Percentiles rank a stretch among this genome's conserved stretches.
phyloP scores from a whole-genome alignment of 1,140 invertebrate species.

The Brachionus rubens region DNA sequence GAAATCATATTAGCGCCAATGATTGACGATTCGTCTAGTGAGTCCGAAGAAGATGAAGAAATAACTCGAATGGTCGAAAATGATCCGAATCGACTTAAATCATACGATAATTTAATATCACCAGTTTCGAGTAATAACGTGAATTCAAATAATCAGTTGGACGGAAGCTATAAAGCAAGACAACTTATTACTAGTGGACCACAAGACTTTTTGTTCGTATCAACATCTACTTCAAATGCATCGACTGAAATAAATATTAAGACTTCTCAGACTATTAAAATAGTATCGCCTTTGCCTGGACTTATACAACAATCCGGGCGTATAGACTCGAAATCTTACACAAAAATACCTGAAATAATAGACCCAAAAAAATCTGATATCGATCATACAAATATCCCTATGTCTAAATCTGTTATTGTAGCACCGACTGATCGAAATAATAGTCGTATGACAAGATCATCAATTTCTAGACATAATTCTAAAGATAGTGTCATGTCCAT shows the following conservation, averaged over 20 bases:
- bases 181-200: conserved; percentile 13
- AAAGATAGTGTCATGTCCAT: conserved; percentile 46
- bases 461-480: conserved; percentile 29
- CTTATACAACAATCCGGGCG: not conserved
- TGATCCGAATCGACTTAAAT: not conserved
- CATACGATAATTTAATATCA: conserved; percentile 18
- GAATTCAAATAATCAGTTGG: conserved; percentile 9
- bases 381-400: not conserved
- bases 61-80: conserved; percentile 39
- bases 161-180: not conserved
- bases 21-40: conserved; percentile 28
- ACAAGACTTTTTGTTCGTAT: conserved; percentile 2
- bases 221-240: conserved; percentile 29
- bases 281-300: not conserved
- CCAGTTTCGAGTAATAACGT: not conserved
- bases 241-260: conserved; percentile 10
- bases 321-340: conserved; percentile 42
- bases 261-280: not conserved
- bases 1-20: conserved; percentile 28
- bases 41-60: conserved; percentile 44
- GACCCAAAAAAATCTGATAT: not conserved
- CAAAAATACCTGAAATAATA: conserved; percentile 40
- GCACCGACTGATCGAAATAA: not conserved
- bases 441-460: conserved; percentile 25
- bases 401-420: conserved; percentile 27